Base-by-base conservation (phyloP, 2,888 invertebrate species). In the Plebejus argus region DNA sequence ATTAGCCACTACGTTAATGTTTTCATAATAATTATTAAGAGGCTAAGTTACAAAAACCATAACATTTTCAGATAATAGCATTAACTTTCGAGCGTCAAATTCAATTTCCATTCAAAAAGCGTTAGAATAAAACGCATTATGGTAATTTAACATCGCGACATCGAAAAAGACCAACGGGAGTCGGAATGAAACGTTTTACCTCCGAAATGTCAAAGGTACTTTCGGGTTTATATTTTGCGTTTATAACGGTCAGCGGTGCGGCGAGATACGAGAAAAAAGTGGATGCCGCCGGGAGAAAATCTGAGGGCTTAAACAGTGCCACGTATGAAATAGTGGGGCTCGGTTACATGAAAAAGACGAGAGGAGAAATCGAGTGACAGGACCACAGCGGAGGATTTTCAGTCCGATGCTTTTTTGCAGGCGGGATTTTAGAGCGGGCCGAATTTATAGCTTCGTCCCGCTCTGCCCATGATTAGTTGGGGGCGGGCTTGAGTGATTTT, bases 281-380 rank as follows among this genome's bases (percentile, higher is more conserved):
- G 86, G 88, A 89, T 90, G 88, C 90, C 88, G 91, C 89, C 89
- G 90, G 83, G 92, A 92, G 92, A 90, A 93, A 93, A 93, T 93
- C 94, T 92, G 91, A 90, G 93, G 91, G 94, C 92, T 94, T 94
- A 94, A 93, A 94, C 92, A 94, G 91, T 91, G 90, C 90, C 91
- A 87, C 91, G 93, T 92, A 94, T 93, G 92, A 94, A 94, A 93
- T 93, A 93, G 91, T 91, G 87, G 90, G 87, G 90, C 90, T 92
- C 91, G 91, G 92, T 93, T 92, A 94, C 93, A 93, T 93, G 93
- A 93, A 94, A 94, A 93, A 94, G 93, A 94, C 91, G 92, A 91
- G 90, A 90, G 90, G 89, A 91, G 90, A 91, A 92, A 93, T 93
- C 92, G 92, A 92, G 92, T 92, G 92, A 93, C 93, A 91, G 91